phyloP scores from a whole-genome alignment of 2,113 vertebrate species.

The Progne subis region DNA sequence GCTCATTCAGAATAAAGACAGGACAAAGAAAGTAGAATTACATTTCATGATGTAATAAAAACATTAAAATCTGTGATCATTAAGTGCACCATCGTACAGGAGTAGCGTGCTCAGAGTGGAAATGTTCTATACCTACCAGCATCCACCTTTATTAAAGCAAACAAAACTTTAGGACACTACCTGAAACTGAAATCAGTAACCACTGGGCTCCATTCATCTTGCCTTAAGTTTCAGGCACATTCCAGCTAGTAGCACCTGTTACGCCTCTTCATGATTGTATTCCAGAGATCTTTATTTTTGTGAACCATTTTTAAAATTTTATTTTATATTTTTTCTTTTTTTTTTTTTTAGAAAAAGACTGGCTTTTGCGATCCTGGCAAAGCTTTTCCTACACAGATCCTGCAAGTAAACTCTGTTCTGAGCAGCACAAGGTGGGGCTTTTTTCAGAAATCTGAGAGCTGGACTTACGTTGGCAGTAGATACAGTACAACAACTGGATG shows the following conservation, averaged over 20 bases:
- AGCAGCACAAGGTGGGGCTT: slow-evolving; percentile 79
- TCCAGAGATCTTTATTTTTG: slow-evolving; percentile 2
- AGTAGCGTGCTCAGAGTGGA: slow-evolving; percentile 81
- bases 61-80: slow-evolving; percentile 73
- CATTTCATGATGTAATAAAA: slow-evolving; percentile 78
- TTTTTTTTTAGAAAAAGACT: slow-evolving; percentile 22
- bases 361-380: slow-evolving; percentile 54
- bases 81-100: slow-evolving; percentile 80
- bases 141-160: slow-evolving; percentile 69
- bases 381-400: slow-evolving; percentile 52
- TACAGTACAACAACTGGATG: slow-evolving; percentile 60
- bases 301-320: not conserved
- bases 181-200: slow-evolving; percentile 15
- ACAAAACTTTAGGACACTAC: slow-evolving; percentile 11
- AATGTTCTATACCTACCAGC: slow-evolving; percentile 79
- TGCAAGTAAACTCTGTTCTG: slow-evolving; percentile 76
- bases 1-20: slow-evolving; percentile 47
- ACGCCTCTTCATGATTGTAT: slow-evolving; percentile 20
- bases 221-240: slow-evolving; percentile 28
- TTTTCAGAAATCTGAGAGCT: slow-evolving; percentile 60
- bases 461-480: slow-evolving; percentile 73
- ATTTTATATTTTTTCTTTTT: not conserved
- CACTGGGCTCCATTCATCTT: not conserved
- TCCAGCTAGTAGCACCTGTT: slow-evolving; percentile 37
- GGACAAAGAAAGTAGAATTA: slow-evolving; percentile 72